Evolutionary conservation across 2,113 vertebrate genomes (phyloP).

Genomic region (Pollimyrus isidori): DNA sequence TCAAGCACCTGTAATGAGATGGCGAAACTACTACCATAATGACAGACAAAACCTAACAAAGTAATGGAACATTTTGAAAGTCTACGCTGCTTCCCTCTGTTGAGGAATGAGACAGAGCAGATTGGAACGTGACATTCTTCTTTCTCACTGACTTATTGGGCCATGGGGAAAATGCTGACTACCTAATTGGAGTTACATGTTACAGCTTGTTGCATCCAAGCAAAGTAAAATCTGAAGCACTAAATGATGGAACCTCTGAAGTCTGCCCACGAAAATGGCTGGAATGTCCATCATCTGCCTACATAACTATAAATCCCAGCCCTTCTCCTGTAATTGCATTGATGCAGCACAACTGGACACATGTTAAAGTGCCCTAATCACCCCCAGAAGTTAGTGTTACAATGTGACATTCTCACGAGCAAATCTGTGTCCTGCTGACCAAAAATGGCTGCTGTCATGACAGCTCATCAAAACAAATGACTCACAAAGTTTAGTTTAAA

Average conservation of each 20-base stretch:
- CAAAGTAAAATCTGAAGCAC: neutral
- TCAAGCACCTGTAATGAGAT: neutral
- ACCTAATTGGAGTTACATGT: neutral
- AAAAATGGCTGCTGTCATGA: neutral
- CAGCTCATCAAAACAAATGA: neutral
- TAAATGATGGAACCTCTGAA: neutral
- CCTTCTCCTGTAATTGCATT: constrained; percentile 24
- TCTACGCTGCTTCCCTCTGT: neutral
- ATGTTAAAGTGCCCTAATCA: neutral
- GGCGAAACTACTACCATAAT: neutral
- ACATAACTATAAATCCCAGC: constrained; percentile 20
- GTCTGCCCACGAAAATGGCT: neutral
- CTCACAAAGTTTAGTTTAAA: neutral
- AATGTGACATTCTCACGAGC: neutral
- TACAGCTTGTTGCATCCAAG: neutral
- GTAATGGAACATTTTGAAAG: neutral
- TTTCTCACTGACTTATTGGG: neutral
- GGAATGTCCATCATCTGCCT: constrained; percentile 11
- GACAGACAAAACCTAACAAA: neutral
- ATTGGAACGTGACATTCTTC: neutral
- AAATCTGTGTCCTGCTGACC: neutral
- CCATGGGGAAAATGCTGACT: neutral
- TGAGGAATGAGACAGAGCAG: neutral
- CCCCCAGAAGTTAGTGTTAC: neutral
- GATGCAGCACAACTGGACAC: constrained; percentile 16